Percentiles rank a stretch among this genome's conserved stretches.
Evolutionary conservation across 2,113 vertebrate species (phyloP).

Genomic region (Oreochromis niloticus): DNA sequence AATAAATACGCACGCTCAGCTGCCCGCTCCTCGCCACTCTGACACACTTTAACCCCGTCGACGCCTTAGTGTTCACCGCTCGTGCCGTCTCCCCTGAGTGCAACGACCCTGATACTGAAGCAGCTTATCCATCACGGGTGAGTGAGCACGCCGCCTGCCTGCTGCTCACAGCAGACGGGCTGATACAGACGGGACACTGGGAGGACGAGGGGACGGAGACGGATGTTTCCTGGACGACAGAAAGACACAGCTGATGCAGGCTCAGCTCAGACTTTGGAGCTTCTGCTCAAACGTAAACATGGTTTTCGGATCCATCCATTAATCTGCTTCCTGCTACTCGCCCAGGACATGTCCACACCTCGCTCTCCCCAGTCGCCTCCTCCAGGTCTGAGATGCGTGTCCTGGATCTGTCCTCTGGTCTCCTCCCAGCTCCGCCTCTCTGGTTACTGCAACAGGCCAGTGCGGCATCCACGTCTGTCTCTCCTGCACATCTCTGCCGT

Average conservation of each 20-base stretch:
- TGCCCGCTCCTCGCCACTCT: slow-evolving; percentile 14
- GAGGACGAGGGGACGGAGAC: neutral
- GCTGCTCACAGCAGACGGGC: neutral
- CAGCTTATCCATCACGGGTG: slow-evolving; percentile 47
- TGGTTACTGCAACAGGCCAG: neutral
- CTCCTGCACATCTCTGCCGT: neutral
- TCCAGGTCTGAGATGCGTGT: neutral
- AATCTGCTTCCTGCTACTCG: neutral
- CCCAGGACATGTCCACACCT: neutral
- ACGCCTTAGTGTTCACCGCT: neutral
- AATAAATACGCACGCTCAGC: neutral
- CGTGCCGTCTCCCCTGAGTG: slow-evolving; percentile 5
- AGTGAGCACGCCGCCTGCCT: slow-evolving; percentile 17
- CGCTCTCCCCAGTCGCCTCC: neutral
- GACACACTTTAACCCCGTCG: slow-evolving; percentile 17
- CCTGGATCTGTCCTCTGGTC: neutral
- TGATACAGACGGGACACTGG: neutral
- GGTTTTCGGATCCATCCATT: neutral
- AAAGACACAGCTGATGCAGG: fast-evolving
- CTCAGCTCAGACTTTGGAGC: neutral
- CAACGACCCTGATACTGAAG: slow-evolving; percentile 34
- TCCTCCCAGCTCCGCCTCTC: neutral
- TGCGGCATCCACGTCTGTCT: neutral
- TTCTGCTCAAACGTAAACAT: neutral
- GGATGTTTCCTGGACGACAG: neutral